These are phyloP conservation scores for Leptinotarsa undecemlineata DNA, from an alignment of 1,140 invertebrate genomes.

Conservation along the genomic window DNA sequence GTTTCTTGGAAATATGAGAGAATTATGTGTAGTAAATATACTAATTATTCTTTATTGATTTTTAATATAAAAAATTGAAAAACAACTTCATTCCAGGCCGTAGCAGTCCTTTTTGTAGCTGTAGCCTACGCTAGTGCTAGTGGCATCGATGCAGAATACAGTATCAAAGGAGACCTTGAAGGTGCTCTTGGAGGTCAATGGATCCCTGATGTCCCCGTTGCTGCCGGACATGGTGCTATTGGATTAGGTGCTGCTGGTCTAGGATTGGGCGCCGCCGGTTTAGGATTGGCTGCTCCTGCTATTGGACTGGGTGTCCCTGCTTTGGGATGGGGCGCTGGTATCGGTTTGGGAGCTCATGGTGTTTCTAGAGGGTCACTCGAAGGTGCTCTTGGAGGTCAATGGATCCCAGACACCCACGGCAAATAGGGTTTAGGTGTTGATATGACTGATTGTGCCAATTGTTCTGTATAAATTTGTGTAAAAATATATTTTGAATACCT, in stretches of 20 bases:
- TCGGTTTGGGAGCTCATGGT: neutral
- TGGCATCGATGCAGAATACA: neutral
- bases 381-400: conserved; percentile 29
- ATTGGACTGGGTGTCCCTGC: neutral
- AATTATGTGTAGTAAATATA: neutral
- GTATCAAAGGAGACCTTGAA: conserved; percentile 8
- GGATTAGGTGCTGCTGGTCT: neutral
- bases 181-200: conserved; percentile 20
- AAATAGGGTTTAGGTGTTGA: conserved; percentile 18
- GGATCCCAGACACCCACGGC: conserved; percentile 27
- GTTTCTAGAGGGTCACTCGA: conserved; percentile 20
- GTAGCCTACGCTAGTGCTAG: conserved; percentile 1
- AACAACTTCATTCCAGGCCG: neutral
- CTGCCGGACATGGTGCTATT: neutral
- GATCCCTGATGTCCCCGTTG: conserved; percentile 27
- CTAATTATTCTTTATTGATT: neutral
- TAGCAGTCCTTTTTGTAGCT: neutral
- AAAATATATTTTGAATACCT: neutral
- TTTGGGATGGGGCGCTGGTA: neutral
- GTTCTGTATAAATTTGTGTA: neutral
- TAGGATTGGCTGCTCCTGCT: neutral
- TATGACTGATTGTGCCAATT: conserved; percentile 18
- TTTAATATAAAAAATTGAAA: neutral
- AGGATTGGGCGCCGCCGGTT: neutral
- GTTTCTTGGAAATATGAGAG: neutral